These are phyloP conservation scores for Trichopria drosophilae DNA, from an alignment of 2,888 invertebrate genomes.

Conservation along the genomic window DNA sequence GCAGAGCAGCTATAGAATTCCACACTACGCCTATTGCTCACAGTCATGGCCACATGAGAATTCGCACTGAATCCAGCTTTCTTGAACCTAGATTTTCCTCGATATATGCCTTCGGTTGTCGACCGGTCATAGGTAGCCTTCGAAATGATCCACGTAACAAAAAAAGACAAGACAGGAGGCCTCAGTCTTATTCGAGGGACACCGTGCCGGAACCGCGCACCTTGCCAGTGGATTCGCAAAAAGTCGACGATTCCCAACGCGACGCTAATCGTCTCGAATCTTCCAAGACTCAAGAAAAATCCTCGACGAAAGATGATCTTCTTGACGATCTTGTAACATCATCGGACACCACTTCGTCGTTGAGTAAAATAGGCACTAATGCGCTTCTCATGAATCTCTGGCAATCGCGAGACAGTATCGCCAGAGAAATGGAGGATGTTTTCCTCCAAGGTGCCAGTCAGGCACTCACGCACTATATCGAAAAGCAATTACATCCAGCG, in stretches of 20 bases:
- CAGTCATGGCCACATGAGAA: slow-evolving; percentile 71
- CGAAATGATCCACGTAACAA: slow-evolving; percentile 49
- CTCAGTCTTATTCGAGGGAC: too few species aligned
- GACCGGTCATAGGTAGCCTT: slow-evolving; percentile 52
- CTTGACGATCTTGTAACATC: too few species aligned
- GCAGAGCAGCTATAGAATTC: slow-evolving; percentile 76
- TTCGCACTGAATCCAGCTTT: slow-evolving; percentile 80
- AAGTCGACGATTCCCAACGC: too few species aligned
- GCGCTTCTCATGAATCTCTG: slow-evolving; percentile 37
- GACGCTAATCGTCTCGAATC: too few species aligned
- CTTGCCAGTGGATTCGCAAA: too few species aligned
- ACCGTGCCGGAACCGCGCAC: too few species aligned
- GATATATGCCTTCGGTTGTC: slow-evolving; percentile 82
- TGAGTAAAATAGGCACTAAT: too few species aligned
- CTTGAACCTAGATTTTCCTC: slow-evolving; percentile 83
- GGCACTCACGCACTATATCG: slow-evolving; percentile 79
- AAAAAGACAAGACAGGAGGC: slow-evolving; percentile 52
- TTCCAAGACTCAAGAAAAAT: too few species aligned
- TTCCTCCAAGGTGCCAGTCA: slow-evolving; percentile 82
- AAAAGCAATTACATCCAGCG: slow-evolving; percentile 79
- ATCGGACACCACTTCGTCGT: too few species aligned
- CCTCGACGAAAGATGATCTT: too few species aligned
- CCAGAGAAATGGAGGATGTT: slow-evolving; percentile 81
- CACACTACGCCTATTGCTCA: slow-evolving; percentile 72
- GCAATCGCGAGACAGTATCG: slow-evolving; percentile 65